Percentiles rank a stretch among this genome's conserved stretches.
Conservation (phyloP, 2,888 invertebrate species). For the Tethea ocularis region DNA sequence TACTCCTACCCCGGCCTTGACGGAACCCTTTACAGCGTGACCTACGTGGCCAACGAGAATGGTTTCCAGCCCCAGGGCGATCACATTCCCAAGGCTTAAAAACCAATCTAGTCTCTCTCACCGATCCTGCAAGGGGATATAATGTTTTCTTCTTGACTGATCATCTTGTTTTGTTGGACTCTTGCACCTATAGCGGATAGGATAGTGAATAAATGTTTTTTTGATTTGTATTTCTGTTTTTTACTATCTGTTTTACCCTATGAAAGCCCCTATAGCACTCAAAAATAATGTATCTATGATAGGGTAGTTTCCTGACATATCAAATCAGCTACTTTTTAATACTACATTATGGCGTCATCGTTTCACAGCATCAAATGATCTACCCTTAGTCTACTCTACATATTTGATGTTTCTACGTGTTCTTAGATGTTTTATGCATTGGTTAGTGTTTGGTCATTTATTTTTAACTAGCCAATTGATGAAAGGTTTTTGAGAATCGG, state of each 20-base stretch:
- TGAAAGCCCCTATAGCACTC: too few species aligned
- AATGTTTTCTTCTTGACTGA: constrained; percentile 23
- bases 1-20: constrained; percentile 71
- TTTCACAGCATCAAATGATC: too few species aligned
- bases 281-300: too few species aligned
- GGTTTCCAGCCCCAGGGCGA: constrained; percentile 75
- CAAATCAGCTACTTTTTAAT: too few species aligned
- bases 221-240: constrained; percentile 21
- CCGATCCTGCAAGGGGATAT: constrained; percentile 23
- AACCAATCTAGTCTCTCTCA: constrained; percentile 30
- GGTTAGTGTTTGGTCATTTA: too few species aligned
- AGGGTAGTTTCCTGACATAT: too few species aligned
- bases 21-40: constrained; percentile 71
- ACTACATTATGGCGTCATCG: too few species aligned
- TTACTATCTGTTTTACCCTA: not conserved
- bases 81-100: constrained; percentile 10
- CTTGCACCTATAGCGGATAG: constrained; percentile 34
- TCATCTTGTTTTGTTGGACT: constrained; percentile 25
- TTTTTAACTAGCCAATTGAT: too few species aligned
- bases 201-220: constrained; percentile 40
- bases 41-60: constrained; percentile 78
- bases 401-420: too few species aligned
- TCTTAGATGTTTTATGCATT: too few species aligned
- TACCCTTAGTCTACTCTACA: too few species aligned
- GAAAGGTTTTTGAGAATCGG: too few species aligned